Base-by-base conservation (phyloP, 2,888 invertebrate genomes). In the Anodontia alba region DNA sequence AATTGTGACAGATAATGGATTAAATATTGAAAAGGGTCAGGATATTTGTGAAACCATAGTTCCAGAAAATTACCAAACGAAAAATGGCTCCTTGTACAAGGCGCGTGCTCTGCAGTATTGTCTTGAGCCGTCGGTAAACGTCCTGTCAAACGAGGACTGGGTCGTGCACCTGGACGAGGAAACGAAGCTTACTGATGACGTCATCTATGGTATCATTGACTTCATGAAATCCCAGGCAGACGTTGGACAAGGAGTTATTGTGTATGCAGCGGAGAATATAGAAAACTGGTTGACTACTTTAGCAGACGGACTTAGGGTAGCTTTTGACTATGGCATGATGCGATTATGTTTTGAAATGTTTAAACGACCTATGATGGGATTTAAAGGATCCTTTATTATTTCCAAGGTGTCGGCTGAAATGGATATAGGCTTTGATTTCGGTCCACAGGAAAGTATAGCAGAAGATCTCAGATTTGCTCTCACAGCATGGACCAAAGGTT, bases 1-100 rank as follows among this genome's bases (percentile, higher is more conserved):
- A 74, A 81, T 89, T 31, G 89, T 88, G 12, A 88, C 89, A 7
- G 89, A 89, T 62, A 43, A 68, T 15, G 75, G 84, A 20, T 43
- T 81, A 2, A 31, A 69, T 46, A 29, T 81, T 15, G 69, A 33
- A 26, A 43, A 69, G 23, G n/a, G 15, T 1, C 26, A 57, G 17
- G 36, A 71, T 46, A 73, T 78, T 20, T 71, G 75, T 1, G 78
- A 78, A 78, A 46, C 76, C 12, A 57, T 76, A 26, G 78, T 78
- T 15, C 81, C 81, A n/a, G 57, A 38, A 26, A 68, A 62, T 46
- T 82, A 82, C 31, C 43, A 43, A 2, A 82, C 78, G 15, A 36
- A 38, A n/a, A 78, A 78, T 42, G 62, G 73, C 17, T 54, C 81
- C 10, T 8, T 57, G 10, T 26, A 57, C 29, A 57, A 57, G 15